Base-by-base conservation (phyloP, 2,113 vertebrate genomes). In the Machaerirhynchus nigripectus region DNA sequence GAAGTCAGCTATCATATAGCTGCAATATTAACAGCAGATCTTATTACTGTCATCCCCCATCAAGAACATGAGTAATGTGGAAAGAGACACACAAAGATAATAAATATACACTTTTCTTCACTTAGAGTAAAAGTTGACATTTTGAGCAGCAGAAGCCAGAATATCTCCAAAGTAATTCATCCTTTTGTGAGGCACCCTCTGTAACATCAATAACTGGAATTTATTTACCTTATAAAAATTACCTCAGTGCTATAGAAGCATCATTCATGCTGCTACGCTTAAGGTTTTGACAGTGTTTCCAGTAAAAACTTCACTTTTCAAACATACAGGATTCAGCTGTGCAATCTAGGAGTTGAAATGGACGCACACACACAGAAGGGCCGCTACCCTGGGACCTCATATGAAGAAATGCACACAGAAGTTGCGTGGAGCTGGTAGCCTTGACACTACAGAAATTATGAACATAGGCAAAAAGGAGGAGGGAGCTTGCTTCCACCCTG, bases 191-290 rank as follows among this genome's bases (percentile, higher is more conserved):
- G 28, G 39, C 57, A 69, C 57, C 46, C 64, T 69, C 59, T 89
- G 47, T 75, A 91, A 85, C 56, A 78, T 88, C 84, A 88, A 40
- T 56, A 95, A 73, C 75, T 68, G 44, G 73, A 89, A 82, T 95
- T 91, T 95, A 90, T 95, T 95, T 96, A 80, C 78, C 46, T 95
- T 95, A 71, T 69, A 95, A 95, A 95, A 95, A 93, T 89, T 95
- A 87, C 89, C 76, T 91, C 75, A 87, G 82, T 61, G 46, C 50
- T 90, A 84, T 61, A 84, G 87, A 91, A 91, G 15, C 64, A 87
- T 89, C 59, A 84, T 95, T 97, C 89, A 92, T 88, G 37, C 40
- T 86, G 68, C 60, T 76, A 69, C 0, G 2, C 63, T 90, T 75
- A 88, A 85, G n/a, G 31, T 87, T 96, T 81, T 86, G 73, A 79